Percentiles rank a stretch among this genome's conserved stretches.
Evolutionary conservation across 2,888 invertebrate species (phyloP).

Genomic region (Drosophila putrida): DNA sequence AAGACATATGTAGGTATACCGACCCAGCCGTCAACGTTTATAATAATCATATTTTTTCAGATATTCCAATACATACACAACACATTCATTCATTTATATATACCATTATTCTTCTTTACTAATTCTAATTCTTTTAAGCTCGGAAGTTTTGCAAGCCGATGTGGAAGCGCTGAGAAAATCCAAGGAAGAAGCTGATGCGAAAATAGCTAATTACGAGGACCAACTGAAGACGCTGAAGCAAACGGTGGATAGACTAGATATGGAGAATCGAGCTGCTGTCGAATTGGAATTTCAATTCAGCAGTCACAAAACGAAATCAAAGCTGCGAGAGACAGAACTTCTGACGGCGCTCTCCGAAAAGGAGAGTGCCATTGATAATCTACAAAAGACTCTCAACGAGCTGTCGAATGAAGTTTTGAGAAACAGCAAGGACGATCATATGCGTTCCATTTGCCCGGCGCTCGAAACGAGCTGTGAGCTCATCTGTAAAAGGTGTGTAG

Average conservation of each 20-base stretch:
- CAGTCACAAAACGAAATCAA: constrained; percentile 86
- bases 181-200: constrained; percentile 83
- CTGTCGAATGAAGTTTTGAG: constrained; percentile 63
- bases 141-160: constrained; percentile 58
- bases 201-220: constrained; percentile 86
- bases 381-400: constrained; percentile 65
- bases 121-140: constrained; percentile 52
- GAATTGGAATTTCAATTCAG: constrained; percentile 86
- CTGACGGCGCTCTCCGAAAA: constrained; percentile 86
- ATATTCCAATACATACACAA: not conserved
- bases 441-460: constrained; percentile 65
- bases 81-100: not conserved
- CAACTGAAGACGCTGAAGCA: constrained; percentile 71
- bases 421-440: constrained; percentile 73
- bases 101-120: not conserved
- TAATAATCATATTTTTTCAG: not conserved
- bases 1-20: not conserved
- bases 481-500: constrained; percentile 73
- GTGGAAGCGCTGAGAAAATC: constrained; percentile 52
- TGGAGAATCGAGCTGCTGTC: constrained; percentile 79
- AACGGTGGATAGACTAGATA: constrained; percentile 67
- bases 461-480: constrained; percentile 51
- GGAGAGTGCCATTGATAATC: constrained; percentile 59
- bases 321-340: constrained; percentile 87
- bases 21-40: not conserved